A percentile compares a stretch with the other conserved stretches of the same genome.
phyloP scores from a whole-genome alignment of 35 echinoderm and acorn worm genomes.

The Patiria miniata region DNA sequence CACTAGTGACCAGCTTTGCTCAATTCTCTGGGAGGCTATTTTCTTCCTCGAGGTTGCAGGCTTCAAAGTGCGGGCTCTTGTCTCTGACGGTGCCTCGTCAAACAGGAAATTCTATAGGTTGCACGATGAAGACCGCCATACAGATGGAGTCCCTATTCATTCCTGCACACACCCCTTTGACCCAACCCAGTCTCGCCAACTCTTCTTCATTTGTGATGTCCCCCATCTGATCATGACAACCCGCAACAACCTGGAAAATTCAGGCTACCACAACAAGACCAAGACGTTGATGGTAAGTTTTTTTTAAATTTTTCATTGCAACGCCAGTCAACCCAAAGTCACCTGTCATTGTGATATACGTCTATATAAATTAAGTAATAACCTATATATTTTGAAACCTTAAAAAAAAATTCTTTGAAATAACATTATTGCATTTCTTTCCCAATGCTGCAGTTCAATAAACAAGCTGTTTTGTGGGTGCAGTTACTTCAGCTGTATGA shows the following conservation, averaged over 20 bases:
- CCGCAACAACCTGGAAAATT: slow-evolving; percentile 57
- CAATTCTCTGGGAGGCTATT: slow-evolving; percentile 22
- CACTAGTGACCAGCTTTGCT: slow-evolving; percentile 23
- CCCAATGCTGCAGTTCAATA: no score
- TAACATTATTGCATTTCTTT: no score
- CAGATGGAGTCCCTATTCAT: neutral
- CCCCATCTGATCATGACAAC: slow-evolving; percentile 56
- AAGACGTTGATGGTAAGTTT: no score
- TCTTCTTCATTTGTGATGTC: slow-evolving; percentile 47
- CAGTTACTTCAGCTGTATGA: no score
- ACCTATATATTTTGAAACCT: no score
- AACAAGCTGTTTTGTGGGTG: no score
- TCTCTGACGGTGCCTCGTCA: slow-evolving; percentile 42
- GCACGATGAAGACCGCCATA: no score
- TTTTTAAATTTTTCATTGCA: no score
- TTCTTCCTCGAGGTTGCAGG: slow-evolving; percentile 31
- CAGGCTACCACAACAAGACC: slow-evolving; percentile 38
- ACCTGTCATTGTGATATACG: no score
- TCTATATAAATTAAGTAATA: no score
- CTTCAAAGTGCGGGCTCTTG: slow-evolving; percentile 48
- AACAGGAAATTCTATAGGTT: slow-evolving; percentile 51
- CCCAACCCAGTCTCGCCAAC: slow-evolving; percentile 2
- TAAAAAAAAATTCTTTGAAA: no score
- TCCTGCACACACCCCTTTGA: slow-evolving; percentile 5
- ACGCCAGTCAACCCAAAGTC: no score